Evolutionary conservation across 2,888 invertebrate genomes (phyloP), one percentile per base, ranked within the genome.

Genomic region (Netelia fuscicornis): DNA sequence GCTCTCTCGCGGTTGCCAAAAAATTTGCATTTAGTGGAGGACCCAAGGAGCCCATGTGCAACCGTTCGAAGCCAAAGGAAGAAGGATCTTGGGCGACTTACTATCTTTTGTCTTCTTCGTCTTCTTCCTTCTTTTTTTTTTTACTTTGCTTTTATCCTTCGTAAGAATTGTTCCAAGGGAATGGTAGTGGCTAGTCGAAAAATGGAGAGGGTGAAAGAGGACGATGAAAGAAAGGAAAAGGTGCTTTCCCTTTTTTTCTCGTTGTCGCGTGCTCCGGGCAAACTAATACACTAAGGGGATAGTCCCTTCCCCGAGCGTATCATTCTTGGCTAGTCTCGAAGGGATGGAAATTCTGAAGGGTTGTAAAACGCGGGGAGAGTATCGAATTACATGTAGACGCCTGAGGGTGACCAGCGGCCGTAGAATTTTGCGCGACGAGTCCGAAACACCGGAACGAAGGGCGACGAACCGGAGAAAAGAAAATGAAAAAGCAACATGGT

Each of bases 11-110:
- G 86, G 82, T 88, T 90, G 91, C 90, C 90, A 91, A 89, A 74
- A 86, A 90, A 91, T 91, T 91, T 91, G 88, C 90, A 90, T 91
- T 90, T 88, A 88, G 85, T 70, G 81, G 81, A 30, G 81, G 86
- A 72, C 71, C 74, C 76, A 68, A 74, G 58, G 77, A 83, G 86
- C 85, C 87, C 83, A 75, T 68, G 71, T 62, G 79, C 74, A 56
- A 79, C 70, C 79, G 42, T 71, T 64, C 70, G 81, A 58, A 70
- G 42, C 72, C 67, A 77, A 78, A 77, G 62, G 71, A 65, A 76
- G 23, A 71, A 77, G 75, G 78, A 83, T 85, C 81, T 81, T 82
- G 30, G 75, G 74, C 82, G 76, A 85, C 87, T 86, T 83, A 60
- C 58, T 64, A 44, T 83, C 85, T 87, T 86, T 87, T 82, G 83